Conservation (phyloP, 1,140 invertebrate species). For the Scaptomyza hsui region DNA sequence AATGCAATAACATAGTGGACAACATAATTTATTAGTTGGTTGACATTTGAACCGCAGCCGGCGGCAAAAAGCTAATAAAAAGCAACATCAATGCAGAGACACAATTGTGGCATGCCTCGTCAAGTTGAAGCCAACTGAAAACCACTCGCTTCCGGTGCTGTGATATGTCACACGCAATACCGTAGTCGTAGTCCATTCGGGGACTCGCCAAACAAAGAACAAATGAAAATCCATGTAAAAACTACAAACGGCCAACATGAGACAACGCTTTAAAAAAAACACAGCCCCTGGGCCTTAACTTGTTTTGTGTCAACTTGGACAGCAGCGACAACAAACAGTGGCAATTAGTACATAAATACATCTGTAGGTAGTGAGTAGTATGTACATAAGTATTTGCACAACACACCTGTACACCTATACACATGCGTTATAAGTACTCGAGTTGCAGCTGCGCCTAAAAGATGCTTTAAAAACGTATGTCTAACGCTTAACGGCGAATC, state of each 20-base stretch:
- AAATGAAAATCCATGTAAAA: conserved; percentile 29
- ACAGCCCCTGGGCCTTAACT: conserved; percentile 68
- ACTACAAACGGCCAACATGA: conserved; percentile 38
- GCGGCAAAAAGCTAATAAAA: conserved; percentile 74
- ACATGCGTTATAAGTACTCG: conserved; percentile 49
- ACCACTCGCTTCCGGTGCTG: conserved; percentile 62
- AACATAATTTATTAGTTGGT: conserved; percentile 6
- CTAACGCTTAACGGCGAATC: conserved; percentile 8
- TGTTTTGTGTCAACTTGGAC: conserved; percentile 77
- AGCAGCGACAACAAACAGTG: conserved; percentile 43
- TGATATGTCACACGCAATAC: conserved; percentile 44
- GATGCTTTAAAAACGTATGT: conserved; percentile 63
- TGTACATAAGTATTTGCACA: conserved; percentile 26
- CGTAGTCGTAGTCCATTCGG: conserved; percentile 52
- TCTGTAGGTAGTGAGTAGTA: conserved; percentile 12
- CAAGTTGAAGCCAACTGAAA: conserved; percentile 6
- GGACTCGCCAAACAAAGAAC: conserved; percentile 25
- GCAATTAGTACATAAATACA: conserved; percentile 62
- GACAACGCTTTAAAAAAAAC: conserved; percentile 74
- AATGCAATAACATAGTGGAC: background rate
- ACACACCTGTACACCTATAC: background rate
- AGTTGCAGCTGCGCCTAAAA: conserved; percentile 74
- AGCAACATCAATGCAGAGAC: conserved; percentile 58
- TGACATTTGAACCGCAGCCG: conserved; percentile 40
- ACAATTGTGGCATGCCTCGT: conserved; percentile 15